phyloP scores from a whole-genome alignment of 2,113 vertebrate genomes.

The Thunnus thynnus region DNA sequence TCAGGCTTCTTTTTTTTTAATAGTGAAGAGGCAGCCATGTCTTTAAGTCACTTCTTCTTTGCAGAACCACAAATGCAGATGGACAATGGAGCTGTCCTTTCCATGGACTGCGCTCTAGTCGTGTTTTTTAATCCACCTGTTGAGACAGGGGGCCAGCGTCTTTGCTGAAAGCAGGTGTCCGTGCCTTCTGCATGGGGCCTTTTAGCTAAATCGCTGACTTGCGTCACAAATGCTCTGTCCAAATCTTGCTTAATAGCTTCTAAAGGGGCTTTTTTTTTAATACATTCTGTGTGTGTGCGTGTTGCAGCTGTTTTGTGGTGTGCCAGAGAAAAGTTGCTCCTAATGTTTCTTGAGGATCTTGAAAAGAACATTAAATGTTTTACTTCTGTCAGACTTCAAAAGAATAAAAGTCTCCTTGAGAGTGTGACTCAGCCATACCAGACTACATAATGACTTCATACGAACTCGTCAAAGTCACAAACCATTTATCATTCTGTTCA shows the following conservation, averaged over 20 bases:
- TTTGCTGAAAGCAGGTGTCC: constrained; percentile 71
- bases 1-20: constrained; percentile 12
- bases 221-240: constrained; percentile 45
- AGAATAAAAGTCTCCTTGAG: constrained; percentile 19
- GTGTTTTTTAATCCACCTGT: constrained; percentile 64
- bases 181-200: constrained; percentile 36
- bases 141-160: constrained; percentile 36
- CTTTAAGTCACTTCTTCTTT: constrained; percentile 26
- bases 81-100: constrained; percentile 34
- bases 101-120: background rate
- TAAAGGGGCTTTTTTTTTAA: constrained; percentile 32
- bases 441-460: constrained; percentile 49
- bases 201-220: constrained; percentile 54
- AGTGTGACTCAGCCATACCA: constrained; percentile 44
- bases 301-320: constrained; percentile 65
- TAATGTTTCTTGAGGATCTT: constrained; percentile 49
- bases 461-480: constrained; percentile 57
- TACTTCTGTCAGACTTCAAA: constrained; percentile 57
- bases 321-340: constrained; percentile 42
- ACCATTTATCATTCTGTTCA: constrained; percentile 47
- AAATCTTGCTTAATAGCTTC: constrained; percentile 48
- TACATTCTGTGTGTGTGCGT: constrained; percentile 20
- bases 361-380: constrained; percentile 55
- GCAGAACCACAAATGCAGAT: constrained; percentile 16
- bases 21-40: constrained; percentile 18